Conservation (phyloP, 2,797 vertebrate species). For the Oreortyx pictus region DNA sequence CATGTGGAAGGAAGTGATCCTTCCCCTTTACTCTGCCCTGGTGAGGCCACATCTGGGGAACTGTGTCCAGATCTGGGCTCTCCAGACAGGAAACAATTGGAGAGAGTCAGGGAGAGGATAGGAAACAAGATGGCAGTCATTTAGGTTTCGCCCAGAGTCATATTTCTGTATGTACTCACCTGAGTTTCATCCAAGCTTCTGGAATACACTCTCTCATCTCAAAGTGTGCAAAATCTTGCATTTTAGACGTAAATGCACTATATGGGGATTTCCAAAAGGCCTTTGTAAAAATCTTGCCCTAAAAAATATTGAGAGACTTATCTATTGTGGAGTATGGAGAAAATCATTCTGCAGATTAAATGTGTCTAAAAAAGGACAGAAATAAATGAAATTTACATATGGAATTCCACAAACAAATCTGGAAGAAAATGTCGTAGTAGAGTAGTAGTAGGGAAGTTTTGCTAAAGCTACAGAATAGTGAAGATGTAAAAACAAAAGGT, state of each 20-base stretch:
- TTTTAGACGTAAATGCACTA: not conserved
- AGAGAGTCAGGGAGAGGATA: not conserved
- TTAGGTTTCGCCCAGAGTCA: not conserved
- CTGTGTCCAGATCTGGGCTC: not conserved
- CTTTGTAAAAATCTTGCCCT: not conserved
- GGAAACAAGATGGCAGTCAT: not conserved
- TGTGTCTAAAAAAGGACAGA: not conserved
- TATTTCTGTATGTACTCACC: not conserved
- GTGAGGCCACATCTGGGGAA: not conserved
- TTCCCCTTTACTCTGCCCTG: not conserved
- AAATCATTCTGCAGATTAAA: not conserved
- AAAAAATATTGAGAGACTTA: not conserved
- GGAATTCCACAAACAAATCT: not conserved
- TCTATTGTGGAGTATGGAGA: not conserved
- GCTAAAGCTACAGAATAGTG: not conserved
- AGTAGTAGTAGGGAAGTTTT: not conserved
- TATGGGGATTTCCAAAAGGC: not conserved
- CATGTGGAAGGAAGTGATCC: not conserved
- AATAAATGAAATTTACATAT: not conserved
- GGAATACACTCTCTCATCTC: not conserved
- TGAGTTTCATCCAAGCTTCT: not conserved
- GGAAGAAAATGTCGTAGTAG: not conserved
- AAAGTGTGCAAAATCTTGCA: not conserved
- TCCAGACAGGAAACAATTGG: not conserved
- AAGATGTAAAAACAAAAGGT: not conserved